Base-by-base conservation (phyloP, 2,888 invertebrate species). In the Gryllus longicercus region DNA sequence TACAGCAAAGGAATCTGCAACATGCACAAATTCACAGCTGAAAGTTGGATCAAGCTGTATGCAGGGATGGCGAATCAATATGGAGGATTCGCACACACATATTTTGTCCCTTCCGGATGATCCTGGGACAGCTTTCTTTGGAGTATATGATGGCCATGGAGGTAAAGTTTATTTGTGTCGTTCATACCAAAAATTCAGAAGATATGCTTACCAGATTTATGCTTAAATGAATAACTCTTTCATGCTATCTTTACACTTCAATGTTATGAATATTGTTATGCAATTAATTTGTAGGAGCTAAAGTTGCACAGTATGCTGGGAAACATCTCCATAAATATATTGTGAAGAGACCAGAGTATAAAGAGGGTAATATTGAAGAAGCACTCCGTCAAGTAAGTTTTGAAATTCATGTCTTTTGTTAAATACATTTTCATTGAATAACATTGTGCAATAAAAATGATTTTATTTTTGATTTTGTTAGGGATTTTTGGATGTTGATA, bases 81-180 rank as follows among this genome's bases (percentile, higher is more conserved):
- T 99, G 99, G 99, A 99, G 89, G 99, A 99, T 88, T 96, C 97
- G 0, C 99, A 99, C 87, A 97, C 98, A 78, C 97, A 98, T 85
- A 94, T 99, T 84, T 89, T 99, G 21, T 94, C 96, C 0, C 87
- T 97, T 83, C 96, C 96, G 2, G 97, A 97, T 85, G 99, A 99
- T 87, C 96, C 96, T 50, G 93, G 92, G 38, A 93, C 97, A 51
- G 93, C 97, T 5, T 99, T 96, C 88, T 99, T 99, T 89, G 98
- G 95, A 11, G 99, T 99, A 0, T 99, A 96, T 86, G 99, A 97
- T 88, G 97, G 97, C 0, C 97, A 97, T 88, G 96, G 96, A 85
- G 96, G 95, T 92, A 87, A 86, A 85, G 83, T 76, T 18, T 18
- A 74, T 38, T 38, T 8, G 38, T 38, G 38, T 38, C 38, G 5